Conservation (phyloP, 1,140 invertebrate species). For the Drosophila santomea region DNA sequence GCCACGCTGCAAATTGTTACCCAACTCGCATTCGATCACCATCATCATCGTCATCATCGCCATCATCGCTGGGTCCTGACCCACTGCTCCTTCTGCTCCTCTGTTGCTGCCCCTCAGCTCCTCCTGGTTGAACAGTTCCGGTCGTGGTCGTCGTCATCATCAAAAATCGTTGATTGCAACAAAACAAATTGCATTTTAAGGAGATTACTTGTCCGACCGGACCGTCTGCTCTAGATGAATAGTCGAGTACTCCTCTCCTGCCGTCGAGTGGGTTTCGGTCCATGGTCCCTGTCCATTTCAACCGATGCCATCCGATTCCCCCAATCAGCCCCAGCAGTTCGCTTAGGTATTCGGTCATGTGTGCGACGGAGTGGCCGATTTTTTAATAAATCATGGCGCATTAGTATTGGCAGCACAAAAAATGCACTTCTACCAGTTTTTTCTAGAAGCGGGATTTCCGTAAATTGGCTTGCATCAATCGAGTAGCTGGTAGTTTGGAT, state of each 20-base stretch:
- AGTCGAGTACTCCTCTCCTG: constrained; percentile 43
- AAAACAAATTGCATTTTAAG: constrained; percentile 83
- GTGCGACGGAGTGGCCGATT: constrained; percentile 24
- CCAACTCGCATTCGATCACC: constrained; percentile 77
- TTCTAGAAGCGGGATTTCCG: constrained; percentile 13
- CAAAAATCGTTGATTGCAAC: constrained; percentile 83
- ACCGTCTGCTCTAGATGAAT: constrained; percentile 63
- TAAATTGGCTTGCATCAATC: constrained; percentile 44
- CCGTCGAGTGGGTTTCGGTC: constrained; percentile 14
- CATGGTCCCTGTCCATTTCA: constrained; percentile 5
- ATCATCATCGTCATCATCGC: constrained; percentile 42
- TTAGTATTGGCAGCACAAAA: constrained; percentile 56
- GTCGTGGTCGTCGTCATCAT: constrained; percentile 60
- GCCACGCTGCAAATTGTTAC: constrained; percentile 79
- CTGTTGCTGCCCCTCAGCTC: constrained; percentile 2
- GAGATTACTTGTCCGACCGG: constrained; percentile 60
- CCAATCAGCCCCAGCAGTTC: constrained; percentile 17
- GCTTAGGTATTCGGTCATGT: constrained; percentile 7
- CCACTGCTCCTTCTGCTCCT: constrained; percentile 11
- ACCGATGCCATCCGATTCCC: neutral
- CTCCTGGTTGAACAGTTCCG: constrained; percentile 6
- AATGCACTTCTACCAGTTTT: constrained; percentile 21
- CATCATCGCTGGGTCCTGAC: constrained; percentile 22
- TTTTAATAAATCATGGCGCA: constrained; percentile 76
- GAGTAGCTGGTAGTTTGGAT: neutral